These are phyloP conservation scores for Scomber colias DNA, from an alignment of 2,113 vertebrate genomes.

Conservation along the genomic window DNA sequence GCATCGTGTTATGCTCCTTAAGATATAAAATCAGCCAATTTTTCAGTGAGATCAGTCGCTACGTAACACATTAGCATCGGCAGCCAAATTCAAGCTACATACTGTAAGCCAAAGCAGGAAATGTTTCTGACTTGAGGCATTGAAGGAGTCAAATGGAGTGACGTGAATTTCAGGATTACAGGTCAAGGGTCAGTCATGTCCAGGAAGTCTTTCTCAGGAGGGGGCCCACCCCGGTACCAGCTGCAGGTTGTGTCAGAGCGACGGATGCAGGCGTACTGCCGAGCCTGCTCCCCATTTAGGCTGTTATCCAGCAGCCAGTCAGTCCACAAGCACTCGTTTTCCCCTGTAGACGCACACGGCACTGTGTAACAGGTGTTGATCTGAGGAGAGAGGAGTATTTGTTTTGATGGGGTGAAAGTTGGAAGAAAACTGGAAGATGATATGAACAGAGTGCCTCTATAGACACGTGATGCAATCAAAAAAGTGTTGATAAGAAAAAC, in stretches of 20 bases:
- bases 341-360: slow-evolving; percentile 84
- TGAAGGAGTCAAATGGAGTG: slow-evolving; percentile 28
- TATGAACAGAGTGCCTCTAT: background rate
- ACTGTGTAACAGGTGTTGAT: slow-evolving; percentile 90
- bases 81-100: slow-evolving; percentile 45
- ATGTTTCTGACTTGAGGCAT: slow-evolving; percentile 33
- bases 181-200: slow-evolving; percentile 90
- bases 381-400: slow-evolving; percentile 76
- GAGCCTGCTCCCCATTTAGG: slow-evolving; percentile 88
- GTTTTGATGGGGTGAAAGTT: background rate
- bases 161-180: slow-evolving; percentile 10
- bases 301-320: slow-evolving; percentile 90
- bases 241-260: slow-evolving; percentile 89
- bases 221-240: slow-evolving; percentile 89
- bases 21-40: slow-evolving; percentile 23
- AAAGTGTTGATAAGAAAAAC: background rate
- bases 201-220: slow-evolving; percentile 89
- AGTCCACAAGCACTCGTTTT: slow-evolving; percentile 93
- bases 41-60: slow-evolving; percentile 39
- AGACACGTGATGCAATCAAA: background rate
- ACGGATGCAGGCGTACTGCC: slow-evolving; percentile 91
- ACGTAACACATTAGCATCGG: slow-evolving; percentile 19
- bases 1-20: slow-evolving; percentile 18
- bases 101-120: slow-evolving; percentile 42
- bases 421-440: background rate